These are phyloP conservation scores for Oncopodura yosiiana DNA, from an alignment of 1,140 invertebrate species.

Conservation along the genomic window DNA sequence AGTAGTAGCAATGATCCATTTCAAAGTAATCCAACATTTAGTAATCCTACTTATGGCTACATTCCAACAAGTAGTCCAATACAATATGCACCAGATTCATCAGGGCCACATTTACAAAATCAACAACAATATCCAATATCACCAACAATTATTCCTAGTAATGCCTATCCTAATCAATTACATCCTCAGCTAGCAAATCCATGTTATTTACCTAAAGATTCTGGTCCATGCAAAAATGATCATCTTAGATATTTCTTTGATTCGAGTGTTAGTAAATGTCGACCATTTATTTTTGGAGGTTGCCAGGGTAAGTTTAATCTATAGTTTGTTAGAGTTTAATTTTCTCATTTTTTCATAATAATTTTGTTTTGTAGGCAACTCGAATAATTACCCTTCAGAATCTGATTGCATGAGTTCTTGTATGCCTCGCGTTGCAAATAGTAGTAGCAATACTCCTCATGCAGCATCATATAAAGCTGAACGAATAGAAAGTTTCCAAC, in stretches of 20 bases:
- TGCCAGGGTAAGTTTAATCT: conserved; percentile 23
- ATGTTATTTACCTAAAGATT: conserved; percentile 26
- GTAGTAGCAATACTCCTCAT: not conserved
- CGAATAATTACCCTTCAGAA: conserved; percentile 28
- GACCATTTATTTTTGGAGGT: conserved; percentile 33
- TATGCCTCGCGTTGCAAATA: not conserved
- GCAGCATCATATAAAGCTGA: not conserved
- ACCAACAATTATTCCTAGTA: not conserved
- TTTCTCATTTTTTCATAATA: not conserved
- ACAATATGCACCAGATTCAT: not conserved
- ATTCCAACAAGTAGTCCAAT: conserved; percentile 23
- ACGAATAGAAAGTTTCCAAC: too few relatives aligned
- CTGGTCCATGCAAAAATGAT: conserved; percentile 32
- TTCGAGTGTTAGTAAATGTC: conserved; percentile 13
- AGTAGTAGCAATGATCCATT: conserved; percentile 25
- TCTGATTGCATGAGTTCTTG: conserved; percentile 19
- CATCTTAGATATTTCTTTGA: conserved; percentile 32
- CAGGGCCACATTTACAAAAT: not conserved
- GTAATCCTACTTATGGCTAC: conserved; percentile 16
- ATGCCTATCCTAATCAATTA: not conserved
- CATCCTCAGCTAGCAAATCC: conserved; percentile 30
- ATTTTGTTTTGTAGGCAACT: conserved; percentile 7
- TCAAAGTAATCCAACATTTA: conserved; percentile 8
- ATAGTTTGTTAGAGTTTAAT: not conserved
- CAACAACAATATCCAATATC: not conserved